Percentiles rank a stretch among this genome's conserved stretches.
Evolutionary conservation across 2,888 invertebrate genomes (phyloP).

Genomic region (Cosmopolites sordidus): DNA sequence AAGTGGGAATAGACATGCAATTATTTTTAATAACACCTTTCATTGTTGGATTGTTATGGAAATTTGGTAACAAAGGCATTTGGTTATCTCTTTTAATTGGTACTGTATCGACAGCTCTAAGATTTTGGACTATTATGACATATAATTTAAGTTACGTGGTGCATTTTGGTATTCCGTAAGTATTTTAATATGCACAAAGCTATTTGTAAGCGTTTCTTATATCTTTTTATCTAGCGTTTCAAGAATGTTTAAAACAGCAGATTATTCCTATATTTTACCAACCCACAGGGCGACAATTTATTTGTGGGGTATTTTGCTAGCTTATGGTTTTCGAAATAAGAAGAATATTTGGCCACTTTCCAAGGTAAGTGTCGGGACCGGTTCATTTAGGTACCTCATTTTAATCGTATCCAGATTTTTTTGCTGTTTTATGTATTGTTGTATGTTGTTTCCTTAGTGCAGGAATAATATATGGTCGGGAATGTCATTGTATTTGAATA

Average conservation of each 20-base stretch:
- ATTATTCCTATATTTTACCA: slow-evolving; percentile 61
- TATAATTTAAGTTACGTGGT: slow-evolving; percentile 59
- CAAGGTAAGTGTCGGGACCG: too few species aligned
- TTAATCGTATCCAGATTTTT: too few species aligned
- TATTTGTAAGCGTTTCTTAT: not conserved
- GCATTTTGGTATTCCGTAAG: slow-evolving; percentile 63
- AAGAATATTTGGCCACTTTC: slow-evolving; percentile 1
- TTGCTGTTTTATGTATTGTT: too few species aligned
- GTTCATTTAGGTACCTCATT: too few species aligned
- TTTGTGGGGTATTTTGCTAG: slow-evolving; percentile 58
- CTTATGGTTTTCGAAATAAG: slow-evolving; percentile 49
- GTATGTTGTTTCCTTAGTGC: too few species aligned
- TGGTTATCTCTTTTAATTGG: slow-evolving; percentile 48
- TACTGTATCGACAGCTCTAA: slow-evolving; percentile 54
- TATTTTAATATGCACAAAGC: slow-evolving; percentile 21
- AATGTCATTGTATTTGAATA: too few species aligned
- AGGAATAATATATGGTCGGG: too few species aligned
- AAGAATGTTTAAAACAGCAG: slow-evolving; percentile 60
- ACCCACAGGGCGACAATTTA: slow-evolving; percentile 62
- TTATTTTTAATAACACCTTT: slow-evolving; percentile 58
- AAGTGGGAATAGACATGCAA: slow-evolving; percentile 65
- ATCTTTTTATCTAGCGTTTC: slow-evolving; percentile 52
- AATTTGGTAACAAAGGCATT: slow-evolving; percentile 52
- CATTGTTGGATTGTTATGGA: slow-evolving; percentile 54
- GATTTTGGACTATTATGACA: slow-evolving; percentile 56